Base-by-base conservation (phyloP, 2,797 vertebrate species). In the Microhierax caerulescens region DNA sequence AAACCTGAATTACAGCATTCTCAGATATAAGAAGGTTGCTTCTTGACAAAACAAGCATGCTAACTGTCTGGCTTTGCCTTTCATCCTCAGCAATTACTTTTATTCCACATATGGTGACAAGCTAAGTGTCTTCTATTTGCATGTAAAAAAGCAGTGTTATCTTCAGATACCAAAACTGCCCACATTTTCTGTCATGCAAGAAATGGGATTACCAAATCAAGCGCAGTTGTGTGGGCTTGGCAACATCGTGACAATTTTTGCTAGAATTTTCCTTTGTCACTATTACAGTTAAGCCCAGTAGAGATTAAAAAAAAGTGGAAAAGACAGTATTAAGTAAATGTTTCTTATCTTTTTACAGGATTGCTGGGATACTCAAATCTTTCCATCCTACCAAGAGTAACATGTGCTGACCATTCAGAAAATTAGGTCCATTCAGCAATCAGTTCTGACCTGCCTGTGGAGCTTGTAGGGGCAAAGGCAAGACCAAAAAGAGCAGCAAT, bases 51-150 rank as follows among this genome's bases (percentile, higher is more conserved):
- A 90, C 25, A 88, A 95, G 53, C 14, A 3, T 85, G 76, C 50
- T 93, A 97, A 97, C 70, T 95, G 61, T 87, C 90, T 94, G 73
- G 60, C 70, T 88, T 78, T 93, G 51, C 76, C 59, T 97, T 92
- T 95, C 45, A 88, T 90, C n/a, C 43, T 80, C 78, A 78, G 90
- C 94, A 95, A 96, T 96, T 97, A 93, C 65, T 96, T 97, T 94
- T 93, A 74, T 93, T 95, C 85, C 94, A 92, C 94, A 92, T 95
- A 96, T 81, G 87, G 83, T 92, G 84, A 80, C 60, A 94, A 75
- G 61, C 94, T 94, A 82, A 97, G 65, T 32, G 75, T 20, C 39
- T 92, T 92, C 54, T 45, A 69, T 81, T 90, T 95, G 53, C 1
- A 6, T 63, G 45, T 51, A 96, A 85, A 88, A 91, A 95, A 91